Evolutionary conservation across 2,113 vertebrate genomes (phyloP).

Genomic region (Gasterosteus nipponicus): DNA sequence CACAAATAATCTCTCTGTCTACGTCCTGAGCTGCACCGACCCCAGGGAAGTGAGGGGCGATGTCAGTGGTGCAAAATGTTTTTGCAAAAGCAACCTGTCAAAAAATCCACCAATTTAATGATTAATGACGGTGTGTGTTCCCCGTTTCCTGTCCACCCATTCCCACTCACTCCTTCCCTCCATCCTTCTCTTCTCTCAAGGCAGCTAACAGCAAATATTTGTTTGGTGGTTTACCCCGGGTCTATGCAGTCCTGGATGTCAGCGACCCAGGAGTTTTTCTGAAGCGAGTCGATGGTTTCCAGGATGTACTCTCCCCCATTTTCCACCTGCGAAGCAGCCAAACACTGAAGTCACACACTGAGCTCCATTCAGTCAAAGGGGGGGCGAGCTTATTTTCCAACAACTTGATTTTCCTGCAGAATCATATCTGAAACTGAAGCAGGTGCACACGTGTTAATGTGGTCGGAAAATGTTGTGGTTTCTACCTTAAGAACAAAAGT

Average conservation of each 20-base stretch:
- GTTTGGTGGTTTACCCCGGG: conserved; percentile 87
- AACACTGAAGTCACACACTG: conserved; percentile 58
- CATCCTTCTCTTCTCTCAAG: conserved; percentile 37
- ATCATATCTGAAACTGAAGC: not conserved
- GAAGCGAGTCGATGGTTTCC: conserved; percentile 97
- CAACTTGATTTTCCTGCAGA: not conserved
- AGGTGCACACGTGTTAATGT: not conserved
- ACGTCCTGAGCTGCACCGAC: conserved; percentile 44
- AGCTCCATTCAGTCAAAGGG: conserved; percentile 41
- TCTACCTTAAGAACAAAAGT: conserved; percentile 97
- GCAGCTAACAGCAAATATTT: conserved; percentile 74
- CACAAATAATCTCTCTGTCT: conserved; percentile 65
- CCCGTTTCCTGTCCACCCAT: conserved; percentile 27
- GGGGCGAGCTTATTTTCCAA: conserved; percentile 10
- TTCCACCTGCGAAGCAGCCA: conserved; percentile 84
- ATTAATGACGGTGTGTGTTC: conserved; percentile 73
- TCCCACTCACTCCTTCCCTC: conserved; percentile 10
- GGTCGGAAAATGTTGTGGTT: not conserved
- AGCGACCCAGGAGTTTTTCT: conserved; percentile 99
- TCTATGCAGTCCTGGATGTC: conserved; percentile 98
- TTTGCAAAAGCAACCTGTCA: conserved; percentile 67
- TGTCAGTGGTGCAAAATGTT: conserved; percentile 54
- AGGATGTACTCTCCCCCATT: conserved; percentile 95
- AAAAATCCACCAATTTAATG: conserved; percentile 68
- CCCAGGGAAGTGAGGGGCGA: conserved; percentile 48